Evolutionary conservation across 2,113 vertebrate genomes (phyloP).

Genomic region (Melospiza melodia): DNA sequence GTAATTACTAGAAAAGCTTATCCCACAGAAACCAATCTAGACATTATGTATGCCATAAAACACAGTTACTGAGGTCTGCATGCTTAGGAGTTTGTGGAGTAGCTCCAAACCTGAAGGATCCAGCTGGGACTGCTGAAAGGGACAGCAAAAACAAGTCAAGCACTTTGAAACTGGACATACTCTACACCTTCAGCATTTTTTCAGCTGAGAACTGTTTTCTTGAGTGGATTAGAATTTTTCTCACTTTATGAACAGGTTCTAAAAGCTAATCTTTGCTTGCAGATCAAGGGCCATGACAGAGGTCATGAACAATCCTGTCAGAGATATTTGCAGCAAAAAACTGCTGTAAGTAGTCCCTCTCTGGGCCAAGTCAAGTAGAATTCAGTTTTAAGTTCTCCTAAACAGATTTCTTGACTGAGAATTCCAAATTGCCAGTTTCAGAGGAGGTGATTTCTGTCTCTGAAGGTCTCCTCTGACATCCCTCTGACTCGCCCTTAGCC

Average conservation of each 20-base stretch:
- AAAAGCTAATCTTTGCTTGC: background rate
- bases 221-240: background rate
- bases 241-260: background rate
- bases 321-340: background rate
- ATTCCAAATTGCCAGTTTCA: background rate
- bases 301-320: background rate
- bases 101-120: background rate
- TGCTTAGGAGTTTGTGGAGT: background rate
- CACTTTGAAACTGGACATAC: background rate
- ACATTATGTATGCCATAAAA: background rate
- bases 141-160: background rate
- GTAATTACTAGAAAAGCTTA: slow-evolving; percentile 26
- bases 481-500: background rate
- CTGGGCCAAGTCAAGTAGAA: background rate
- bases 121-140: background rate
- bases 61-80: background rate
- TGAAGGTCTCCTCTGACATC: background rate
- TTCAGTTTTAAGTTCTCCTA: background rate
- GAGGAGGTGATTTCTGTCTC: background rate
- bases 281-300: background rate
- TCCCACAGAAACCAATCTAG: background rate
- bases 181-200: background rate
- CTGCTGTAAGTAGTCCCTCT: background rate
- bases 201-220: background rate
- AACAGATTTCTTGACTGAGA: background rate